Percentiles rank a stretch among this genome's conserved stretches.
Conservation (phyloP, 92 coral and sea anemone species). For the Hydrozoanthus gracilis region DNA sequence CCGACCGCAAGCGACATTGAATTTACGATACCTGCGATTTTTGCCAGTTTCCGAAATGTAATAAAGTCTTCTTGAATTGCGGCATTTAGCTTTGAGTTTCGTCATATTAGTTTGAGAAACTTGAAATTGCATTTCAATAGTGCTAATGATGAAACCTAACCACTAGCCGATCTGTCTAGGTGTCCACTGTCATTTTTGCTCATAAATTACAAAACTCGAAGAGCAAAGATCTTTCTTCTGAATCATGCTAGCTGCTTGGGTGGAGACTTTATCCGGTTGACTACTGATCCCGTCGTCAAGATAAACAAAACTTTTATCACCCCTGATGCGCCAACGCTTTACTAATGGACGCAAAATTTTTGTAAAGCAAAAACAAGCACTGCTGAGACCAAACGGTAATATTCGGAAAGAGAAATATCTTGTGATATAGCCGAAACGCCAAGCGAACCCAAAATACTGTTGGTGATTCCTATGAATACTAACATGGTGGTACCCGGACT, state of each 20-base stretch:
- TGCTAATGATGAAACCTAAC: too few relatives aligned
- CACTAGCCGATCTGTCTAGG: too few relatives aligned
- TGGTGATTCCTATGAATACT: slow-evolving; percentile 55
- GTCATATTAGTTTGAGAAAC: slow-evolving; percentile 10
- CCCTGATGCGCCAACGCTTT: slow-evolving; percentile 42
- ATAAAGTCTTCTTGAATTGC: slow-evolving; percentile 7
- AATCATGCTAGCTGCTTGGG: slow-evolving; percentile 42
- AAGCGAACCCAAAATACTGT: slow-evolving; percentile 60
- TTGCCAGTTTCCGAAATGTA: slow-evolving; percentile 19
- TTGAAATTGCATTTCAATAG: slow-evolving; percentile 8
- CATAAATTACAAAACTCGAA: slow-evolving; percentile 27
- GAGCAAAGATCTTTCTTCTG: slow-evolving; percentile 29
- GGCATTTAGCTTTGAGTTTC: slow-evolving; percentile 17
- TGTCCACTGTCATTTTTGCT: slow-evolving; percentile 36
- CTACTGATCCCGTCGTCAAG: too few relatives aligned
- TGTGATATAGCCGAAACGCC: slow-evolving; percentile 12
- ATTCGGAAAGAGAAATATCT: slow-evolving; percentile 28
- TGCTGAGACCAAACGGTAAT: slow-evolving; percentile 25
- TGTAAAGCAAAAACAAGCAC: slow-evolving; percentile 26
- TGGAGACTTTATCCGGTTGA: too few relatives aligned
- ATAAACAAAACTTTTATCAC: slow-evolving; percentile 10
- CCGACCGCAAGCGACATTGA: too few relatives aligned
- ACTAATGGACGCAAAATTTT: slow-evolving; percentile 27
- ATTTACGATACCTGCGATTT: too few relatives aligned
- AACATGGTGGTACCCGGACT: slow-evolving; percentile 69